phyloP scores from a whole-genome alignment of 2,113 vertebrate genomes.

The Callocephalon fimbriatum region DNA sequence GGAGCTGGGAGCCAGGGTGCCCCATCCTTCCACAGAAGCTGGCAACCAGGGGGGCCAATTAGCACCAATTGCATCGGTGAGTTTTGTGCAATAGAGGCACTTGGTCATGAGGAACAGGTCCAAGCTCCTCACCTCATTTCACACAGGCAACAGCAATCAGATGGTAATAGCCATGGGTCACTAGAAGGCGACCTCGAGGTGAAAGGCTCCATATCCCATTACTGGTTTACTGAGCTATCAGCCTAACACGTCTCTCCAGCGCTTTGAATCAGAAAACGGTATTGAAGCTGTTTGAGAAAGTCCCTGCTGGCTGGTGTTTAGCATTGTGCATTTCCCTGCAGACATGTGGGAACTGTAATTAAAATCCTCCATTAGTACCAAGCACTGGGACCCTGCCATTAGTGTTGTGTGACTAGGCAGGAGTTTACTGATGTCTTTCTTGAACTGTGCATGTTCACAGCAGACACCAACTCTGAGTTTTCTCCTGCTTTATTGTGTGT shows the following conservation, averaged over 20 bases:
- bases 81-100: background rate
- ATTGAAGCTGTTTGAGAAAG: conserved; percentile 38
- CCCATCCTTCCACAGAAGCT: background rate
- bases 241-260: background rate
- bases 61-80: background rate
- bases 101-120: conserved; percentile 15
- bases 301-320: conserved; percentile 1
- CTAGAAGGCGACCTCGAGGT: conserved; percentile 46
- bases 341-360: conserved; percentile 33
- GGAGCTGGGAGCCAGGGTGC: background rate
- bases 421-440: conserved; percentile 46
- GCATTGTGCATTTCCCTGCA: conserved; percentile 49
- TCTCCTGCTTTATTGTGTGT: background rate
- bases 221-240: conserved; percentile 37
- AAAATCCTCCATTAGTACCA: conserved; percentile 22
- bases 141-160: conserved; percentile 46
- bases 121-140: conserved; percentile 45
- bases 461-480: background rate
- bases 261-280: conserved; percentile 40
- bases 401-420: conserved; percentile 24
- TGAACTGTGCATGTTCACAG: background rate
- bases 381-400: conserved; percentile 26
- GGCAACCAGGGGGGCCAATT: background rate
- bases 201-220: conserved; percentile 61
- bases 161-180: conserved; percentile 52